Conservation (phyloP, 2,888 invertebrate species). For the Malacosoma neustria region DNA sequence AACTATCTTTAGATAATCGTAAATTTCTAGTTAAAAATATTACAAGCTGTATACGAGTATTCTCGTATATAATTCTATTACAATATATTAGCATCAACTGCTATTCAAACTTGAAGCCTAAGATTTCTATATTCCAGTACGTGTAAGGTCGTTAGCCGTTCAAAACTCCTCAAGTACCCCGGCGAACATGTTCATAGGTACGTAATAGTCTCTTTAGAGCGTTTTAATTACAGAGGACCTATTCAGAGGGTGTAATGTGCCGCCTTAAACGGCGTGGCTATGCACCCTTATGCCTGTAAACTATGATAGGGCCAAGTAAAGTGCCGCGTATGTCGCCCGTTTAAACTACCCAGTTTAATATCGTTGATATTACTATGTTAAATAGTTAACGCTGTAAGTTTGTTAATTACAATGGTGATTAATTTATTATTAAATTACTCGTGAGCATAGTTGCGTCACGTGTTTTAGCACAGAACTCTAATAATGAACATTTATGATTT, state of each 20-base stretch:
- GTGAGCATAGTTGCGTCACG: slow-evolving; percentile 5
- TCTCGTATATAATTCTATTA: no score
- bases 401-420: slow-evolving; percentile 29
- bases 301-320: slow-evolving; percentile 44
- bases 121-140: background rate
- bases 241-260: slow-evolving; percentile 62
- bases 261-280: slow-evolving; percentile 31
- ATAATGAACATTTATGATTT: no score
- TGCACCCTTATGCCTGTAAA: slow-evolving; percentile 51
- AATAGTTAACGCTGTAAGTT: slow-evolving; percentile 30
- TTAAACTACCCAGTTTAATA: slow-evolving; percentile 37
- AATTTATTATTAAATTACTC: slow-evolving; percentile 14
- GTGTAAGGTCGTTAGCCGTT: slow-evolving; percentile 11
- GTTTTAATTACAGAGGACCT: slow-evolving; percentile 66
- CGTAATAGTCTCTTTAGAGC: slow-evolving; percentile 62
- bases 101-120: no score
- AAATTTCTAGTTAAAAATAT: no score
- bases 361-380: slow-evolving; percentile 40
- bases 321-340: slow-evolving; percentile 26
- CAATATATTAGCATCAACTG: no score
- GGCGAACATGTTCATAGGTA: slow-evolving; percentile 35
- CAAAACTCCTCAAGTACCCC: slow-evolving; percentile 26
- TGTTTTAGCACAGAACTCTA: no score
- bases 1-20: no score
- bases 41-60: no score